phyloP scores from a whole-genome alignment of 2,797 vertebrate species.

The Phrynocephalus forsythii region DNA sequence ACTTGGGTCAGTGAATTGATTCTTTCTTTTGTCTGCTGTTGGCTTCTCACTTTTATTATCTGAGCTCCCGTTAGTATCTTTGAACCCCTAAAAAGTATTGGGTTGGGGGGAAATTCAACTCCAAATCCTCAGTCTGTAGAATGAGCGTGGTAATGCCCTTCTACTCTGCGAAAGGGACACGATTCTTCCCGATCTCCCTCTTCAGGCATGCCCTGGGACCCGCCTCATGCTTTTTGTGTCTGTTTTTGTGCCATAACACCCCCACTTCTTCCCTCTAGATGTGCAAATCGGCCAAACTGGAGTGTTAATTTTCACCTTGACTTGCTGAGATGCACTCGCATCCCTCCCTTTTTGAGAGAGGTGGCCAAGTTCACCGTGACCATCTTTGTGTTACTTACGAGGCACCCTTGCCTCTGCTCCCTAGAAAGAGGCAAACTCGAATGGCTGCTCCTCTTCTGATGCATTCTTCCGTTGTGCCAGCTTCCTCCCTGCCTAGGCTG shows the following conservation, averaged over 20 bases:
- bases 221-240: conserved; percentile 10
- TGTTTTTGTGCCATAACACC: conserved; percentile 68
- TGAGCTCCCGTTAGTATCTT: neutral
- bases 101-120: neutral
- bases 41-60: accelerated
- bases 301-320: conserved; percentile 15
- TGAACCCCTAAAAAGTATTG: too few species aligned
- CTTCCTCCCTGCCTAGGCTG: conserved; percentile 37
- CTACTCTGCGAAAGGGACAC: neutral
- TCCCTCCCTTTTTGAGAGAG: conserved; percentile 28
- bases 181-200: accelerated
- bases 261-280: conserved; percentile 18
- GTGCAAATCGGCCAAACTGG: conserved; percentile 67
- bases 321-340: neutral
- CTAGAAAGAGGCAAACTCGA: neutral
- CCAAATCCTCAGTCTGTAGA: neutral
- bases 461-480: neutral
- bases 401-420: neutral
- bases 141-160: neutral
- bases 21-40: accelerated
- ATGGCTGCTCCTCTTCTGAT: neutral
- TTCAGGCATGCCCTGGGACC: neutral
- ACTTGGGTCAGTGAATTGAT: neutral
- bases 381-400: neutral
- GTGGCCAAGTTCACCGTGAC: conserved; percentile 37